Base-by-base conservation (phyloP, 2,888 invertebrate genomes). In the Xanthorhoe spadicearia region DNA sequence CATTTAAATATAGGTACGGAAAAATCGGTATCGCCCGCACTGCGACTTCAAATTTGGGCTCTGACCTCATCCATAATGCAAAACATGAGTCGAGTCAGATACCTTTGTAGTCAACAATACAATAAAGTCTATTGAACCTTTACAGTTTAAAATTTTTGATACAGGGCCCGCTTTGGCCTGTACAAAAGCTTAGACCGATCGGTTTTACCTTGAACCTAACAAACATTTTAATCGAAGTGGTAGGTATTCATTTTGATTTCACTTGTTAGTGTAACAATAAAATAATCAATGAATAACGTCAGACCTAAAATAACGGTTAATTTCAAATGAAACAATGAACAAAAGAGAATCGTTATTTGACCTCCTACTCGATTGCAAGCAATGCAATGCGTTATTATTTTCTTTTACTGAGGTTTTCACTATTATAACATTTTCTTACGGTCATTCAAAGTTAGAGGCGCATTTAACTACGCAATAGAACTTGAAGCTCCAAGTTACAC, bases 1-100 rank as follows among this genome's bases (percentile, higher is more conserved):
- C 72, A 72, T 70, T 58, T 61, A 66, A 68, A 69, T 28, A 64
- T 72, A 51, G 57, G 57, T 66, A 65, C 69, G 70, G 70, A 64
- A 70, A 70, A 74, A 72, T 79, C 67, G 70, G 70, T 72, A 71
- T 66, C 71, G 66, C 61, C 77, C 77, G 78, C 80, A 78, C 80
- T 81, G 77, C 71, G 70, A 77, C 75, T 76, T 77, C 73, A 80
- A 84, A 89, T 88, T 84, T 82, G 83, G 86, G 86, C 81, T 81
- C 82, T 83, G 87, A 87, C 87, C 90, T 90, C 87, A 90, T 90
- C 74, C 80, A 87, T 90, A 86, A 90, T 90, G 85, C 84, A 90
- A 75, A 74, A 71, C 75, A 54, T 54, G 75, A 82, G 81, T 80
- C 79, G 78, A 80, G 80, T 71, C 66, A 74, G 74, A 74, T 76